These are phyloP conservation scores for Cepaea hortensis DNA, from an alignment of 2,888 invertebrate genomes.

Conservation along the genomic window DNA sequence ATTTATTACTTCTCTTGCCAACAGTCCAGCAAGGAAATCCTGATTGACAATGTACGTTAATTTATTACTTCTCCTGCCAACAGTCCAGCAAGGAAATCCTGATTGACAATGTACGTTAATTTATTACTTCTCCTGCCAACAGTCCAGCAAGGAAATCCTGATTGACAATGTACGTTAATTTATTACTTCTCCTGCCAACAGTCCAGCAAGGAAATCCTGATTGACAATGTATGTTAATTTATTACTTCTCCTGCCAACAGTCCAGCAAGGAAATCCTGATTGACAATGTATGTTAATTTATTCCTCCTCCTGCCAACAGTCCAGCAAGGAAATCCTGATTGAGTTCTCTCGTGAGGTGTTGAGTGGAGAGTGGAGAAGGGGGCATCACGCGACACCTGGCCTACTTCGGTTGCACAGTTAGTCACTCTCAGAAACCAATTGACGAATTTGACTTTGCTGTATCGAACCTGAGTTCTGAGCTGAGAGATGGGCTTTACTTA, in stretches of 20 bases:
- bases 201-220: no score
- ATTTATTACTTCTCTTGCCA: no score
- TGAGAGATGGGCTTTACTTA: conserved; percentile 91
- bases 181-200: no score
- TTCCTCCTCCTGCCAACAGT: conserved; percentile 75
- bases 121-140: no score
- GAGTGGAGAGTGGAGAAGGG: conserved; percentile 86
- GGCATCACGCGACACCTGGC: conserved; percentile 89
- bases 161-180: no score
- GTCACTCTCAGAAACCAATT: conserved; percentile 87
- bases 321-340: conserved; percentile 85
- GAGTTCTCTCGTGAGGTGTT: conserved; percentile 87
- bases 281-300: not conserved
- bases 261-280: no score
- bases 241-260: no score
- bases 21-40: no score
- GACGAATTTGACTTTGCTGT: conserved; percentile 94
- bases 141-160: no score
- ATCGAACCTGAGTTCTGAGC: conserved; percentile 85
- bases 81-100: conserved; percentile 85
- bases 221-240: no score
- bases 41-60: no score
- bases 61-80: not conserved
- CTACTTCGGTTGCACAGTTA: conserved; percentile 84
- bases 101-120: no score